Evolutionary conservation across 2,113 vertebrate genomes (phyloP), one percentile per base, ranked within the genome.

Genomic region (Terrapene triunguis): DNA sequence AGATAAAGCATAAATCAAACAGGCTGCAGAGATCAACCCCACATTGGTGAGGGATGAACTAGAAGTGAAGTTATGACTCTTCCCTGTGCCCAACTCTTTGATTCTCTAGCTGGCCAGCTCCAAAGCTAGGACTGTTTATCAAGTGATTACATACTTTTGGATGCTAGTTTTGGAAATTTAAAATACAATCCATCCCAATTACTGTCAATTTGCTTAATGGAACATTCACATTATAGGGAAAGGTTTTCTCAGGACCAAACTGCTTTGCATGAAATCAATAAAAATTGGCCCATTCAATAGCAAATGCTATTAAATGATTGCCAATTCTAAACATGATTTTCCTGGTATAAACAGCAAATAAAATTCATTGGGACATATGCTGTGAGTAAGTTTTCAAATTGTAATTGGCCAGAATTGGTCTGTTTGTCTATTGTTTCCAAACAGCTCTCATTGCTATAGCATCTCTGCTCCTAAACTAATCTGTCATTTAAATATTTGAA

Each of bases 401-500:
- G 21, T 22, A 89, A 62, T 6, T 72, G 89, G 74, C 44, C 42
- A 44, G 47, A 89, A 42, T 19, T 13, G 47, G 69, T 72, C n/a
- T 19, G 16, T 72, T 38, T 35, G 57, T 62, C 57, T 14, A 62
- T 19, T 5, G 38, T 80, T 86, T 82, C 79, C 65, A 24, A 59
- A 42, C 48, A 42, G 17, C 27, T 53, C 10, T 83, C 38, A 24
- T 74, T 38, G 42, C 85, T 50, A 3, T 24, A 11, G 19, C 1
- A 10, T 9, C 65, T 80, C 27, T 51, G 22, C 27, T 83, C 17
- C 80, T 81, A 76, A 78, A 17, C 80, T 81, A 62, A 76, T 59
- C 59, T 89, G 42, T 24, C 48, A 48, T 0, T 0, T 42, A 79
- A 8, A 2, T 55, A 62, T 48, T 80, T 80, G 42, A 27, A 82